A percentile compares a stretch with the other conserved stretches of the same genome.
Conservation (phyloP, 1,140 invertebrate species). For the Tetragnatha versicolor region DNA sequence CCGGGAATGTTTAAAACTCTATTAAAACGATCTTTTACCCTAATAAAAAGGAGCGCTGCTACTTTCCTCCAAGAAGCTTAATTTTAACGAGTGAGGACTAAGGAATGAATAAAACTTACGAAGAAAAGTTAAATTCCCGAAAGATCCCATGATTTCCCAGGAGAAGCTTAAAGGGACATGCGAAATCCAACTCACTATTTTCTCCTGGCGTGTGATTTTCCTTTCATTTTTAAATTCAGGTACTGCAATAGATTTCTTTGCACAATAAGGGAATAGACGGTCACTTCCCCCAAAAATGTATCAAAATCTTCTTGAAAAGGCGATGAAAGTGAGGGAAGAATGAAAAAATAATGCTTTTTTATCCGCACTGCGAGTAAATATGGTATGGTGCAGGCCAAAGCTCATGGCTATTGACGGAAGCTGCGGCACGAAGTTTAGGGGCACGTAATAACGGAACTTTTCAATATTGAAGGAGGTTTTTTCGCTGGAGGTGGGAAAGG, state of each 20-base stretch:
- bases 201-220: not conserved
- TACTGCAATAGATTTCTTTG: constrained; percentile 7
- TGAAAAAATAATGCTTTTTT: no score
- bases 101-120: not conserved
- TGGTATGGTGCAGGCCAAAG: no score
- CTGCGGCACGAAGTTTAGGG: no score
- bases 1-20: no score
- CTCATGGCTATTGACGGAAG: no score
- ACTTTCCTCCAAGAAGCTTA: not conserved
- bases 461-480: no score
- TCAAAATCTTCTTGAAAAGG: constrained; percentile 7
- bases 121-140: constrained; percentile 15
- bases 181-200: constrained; percentile 7
- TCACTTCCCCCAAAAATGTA: constrained; percentile 24
- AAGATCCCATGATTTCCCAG: constrained; percentile 2
- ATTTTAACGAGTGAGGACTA: not conserved
- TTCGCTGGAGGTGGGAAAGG: no score
- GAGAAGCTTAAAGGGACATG: not conserved
- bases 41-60: no score
- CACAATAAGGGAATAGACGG: constrained; percentile 12
- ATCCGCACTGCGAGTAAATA: no score
- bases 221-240: not conserved
- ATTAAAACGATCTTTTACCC: no score
- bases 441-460: no score
- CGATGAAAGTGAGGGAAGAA: not conserved